These are phyloP conservation scores for Lamprologus callipterus DNA, from an alignment of 2,113 vertebrate species.

Conservation along the genomic window DNA sequence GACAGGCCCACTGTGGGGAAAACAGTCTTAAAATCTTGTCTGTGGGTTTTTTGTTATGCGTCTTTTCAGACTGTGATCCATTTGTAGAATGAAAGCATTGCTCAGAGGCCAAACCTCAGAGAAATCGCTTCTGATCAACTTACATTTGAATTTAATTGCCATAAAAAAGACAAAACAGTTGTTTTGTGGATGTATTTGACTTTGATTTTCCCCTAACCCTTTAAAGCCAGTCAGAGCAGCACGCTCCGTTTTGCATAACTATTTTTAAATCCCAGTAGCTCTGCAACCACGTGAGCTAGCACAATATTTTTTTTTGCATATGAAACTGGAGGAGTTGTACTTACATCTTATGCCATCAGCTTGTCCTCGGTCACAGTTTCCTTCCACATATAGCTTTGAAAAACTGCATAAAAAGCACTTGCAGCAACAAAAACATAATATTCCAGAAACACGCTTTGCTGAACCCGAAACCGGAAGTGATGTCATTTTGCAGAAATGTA, in stretches of 20 bases:
- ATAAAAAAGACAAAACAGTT: background rate
- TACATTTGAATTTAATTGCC: background rate
- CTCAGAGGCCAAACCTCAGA: background rate
- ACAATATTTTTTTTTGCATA: fast-evolving
- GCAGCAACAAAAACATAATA: too few relatives aligned
- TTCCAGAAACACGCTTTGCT: fast-evolving
- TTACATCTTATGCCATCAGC: too few relatives aligned
- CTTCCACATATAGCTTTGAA: fast-evolving
- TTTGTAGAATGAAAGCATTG: background rate
- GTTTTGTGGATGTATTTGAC: fast-evolving
- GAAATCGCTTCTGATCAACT: background rate
- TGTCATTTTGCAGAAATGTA: fast-evolving
- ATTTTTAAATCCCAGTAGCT: too few relatives aligned
- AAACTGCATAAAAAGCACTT: too few relatives aligned
- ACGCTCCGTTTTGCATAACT: fast-evolving
- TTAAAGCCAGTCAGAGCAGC: fast-evolving
- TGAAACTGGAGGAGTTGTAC: too few relatives aligned
- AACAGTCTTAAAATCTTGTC: background rate
- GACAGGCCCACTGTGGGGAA: background rate
- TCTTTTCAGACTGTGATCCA: background rate
- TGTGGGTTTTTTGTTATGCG: fast-evolving
- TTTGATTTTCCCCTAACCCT: background rate
- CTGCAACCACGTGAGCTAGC: too few relatives aligned
- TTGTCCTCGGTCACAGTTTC: too few relatives aligned
- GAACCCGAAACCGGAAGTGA: fast-evolving